Conservation (phyloP, 1,140 invertebrate genomes). For the Megathymus violae region DNA sequence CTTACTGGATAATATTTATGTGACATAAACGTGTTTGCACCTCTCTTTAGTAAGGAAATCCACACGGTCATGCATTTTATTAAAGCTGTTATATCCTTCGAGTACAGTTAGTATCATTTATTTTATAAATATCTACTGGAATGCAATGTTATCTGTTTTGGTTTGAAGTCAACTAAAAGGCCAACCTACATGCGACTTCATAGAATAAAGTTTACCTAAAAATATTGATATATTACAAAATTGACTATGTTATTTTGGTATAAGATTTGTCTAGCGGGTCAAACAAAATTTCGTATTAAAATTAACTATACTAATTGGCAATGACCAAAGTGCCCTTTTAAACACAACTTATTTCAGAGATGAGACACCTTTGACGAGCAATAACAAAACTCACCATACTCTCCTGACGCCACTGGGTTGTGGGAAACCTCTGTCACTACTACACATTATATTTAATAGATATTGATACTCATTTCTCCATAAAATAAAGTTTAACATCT, state of each 20-base stretch:
- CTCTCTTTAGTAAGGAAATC: conserved; percentile 33
- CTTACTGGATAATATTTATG: conserved; percentile 17
- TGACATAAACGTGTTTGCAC: conserved; percentile 34
- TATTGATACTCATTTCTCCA: not conserved
- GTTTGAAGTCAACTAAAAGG: conserved; percentile 4
- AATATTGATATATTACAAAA: not conserved
- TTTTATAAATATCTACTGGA: conserved; percentile 21
- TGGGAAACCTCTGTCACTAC: not conserved
- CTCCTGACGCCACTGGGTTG: not conserved
- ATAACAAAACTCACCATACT: conserved; percentile 13
- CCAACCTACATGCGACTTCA: conserved; percentile 26
- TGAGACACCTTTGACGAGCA: not conserved
- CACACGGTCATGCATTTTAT: conserved; percentile 40
- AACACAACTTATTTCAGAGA: not conserved
- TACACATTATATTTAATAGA: not conserved
- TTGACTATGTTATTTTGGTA: not conserved
- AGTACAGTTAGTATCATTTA: conserved; percentile 20
- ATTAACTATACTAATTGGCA: not conserved
- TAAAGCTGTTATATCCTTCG: conserved; percentile 25
- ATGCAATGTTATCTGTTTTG: conserved; percentile 25
- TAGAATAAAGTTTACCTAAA: not conserved
- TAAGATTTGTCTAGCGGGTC: not conserved
- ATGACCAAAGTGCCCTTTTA: conserved; percentile 1
- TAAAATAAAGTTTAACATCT: no score
- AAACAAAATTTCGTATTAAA: not conserved